Evolutionary conservation across 2,888 invertebrate genomes (phyloP), one percentile per base, ranked within the genome.

Genomic region (Tipula confusa): DNA sequence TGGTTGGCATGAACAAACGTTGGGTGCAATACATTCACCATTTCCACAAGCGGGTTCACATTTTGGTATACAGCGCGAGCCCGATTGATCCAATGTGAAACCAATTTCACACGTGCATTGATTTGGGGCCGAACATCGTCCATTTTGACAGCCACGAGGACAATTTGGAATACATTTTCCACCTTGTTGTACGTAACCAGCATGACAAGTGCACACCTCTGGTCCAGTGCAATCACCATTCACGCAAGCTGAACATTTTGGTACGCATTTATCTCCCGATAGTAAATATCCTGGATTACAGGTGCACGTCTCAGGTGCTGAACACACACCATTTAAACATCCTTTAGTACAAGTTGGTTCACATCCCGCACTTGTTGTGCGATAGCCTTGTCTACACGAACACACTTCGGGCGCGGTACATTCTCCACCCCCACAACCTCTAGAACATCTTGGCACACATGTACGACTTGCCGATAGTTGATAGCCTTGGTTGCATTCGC

Each of bases 1-100:
- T 11, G 89, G 84, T 84, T 91, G 90, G 85, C 93, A 93, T 7
- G 89, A 89, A 87, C 95, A 95, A 0, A 90, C 88, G 85, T 92
- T 92, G 9, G 84, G 89, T 88, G 89, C 95, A 92, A 92, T 91
- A 87, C 95, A 95, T 33, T 91, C 89, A 24, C 94, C 95, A 86
- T 95, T 94, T 83, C 93, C 87, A 86, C 95, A 95, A 5, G 92
- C 92, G 28, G 90, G 89, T 2, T 92, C 91, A 87, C 95, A 95
- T 84, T 33, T 29, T 18, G 33, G 18, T 7, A 90, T 87, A 85
- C 92, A 92, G 84, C 88, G 89, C 28, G 87, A 87, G 3, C 88
- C 89, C 79, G 87, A 86, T 7, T 79, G 38, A 48, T 88, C 88
- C 79, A 88, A 84, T 3, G 86, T 88, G 87, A 85, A 88, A 4